These are phyloP conservation scores for Typhlichthys subterraneus DNA, from an alignment of 2,797 vertebrate genomes.

Conservation along the genomic window DNA sequence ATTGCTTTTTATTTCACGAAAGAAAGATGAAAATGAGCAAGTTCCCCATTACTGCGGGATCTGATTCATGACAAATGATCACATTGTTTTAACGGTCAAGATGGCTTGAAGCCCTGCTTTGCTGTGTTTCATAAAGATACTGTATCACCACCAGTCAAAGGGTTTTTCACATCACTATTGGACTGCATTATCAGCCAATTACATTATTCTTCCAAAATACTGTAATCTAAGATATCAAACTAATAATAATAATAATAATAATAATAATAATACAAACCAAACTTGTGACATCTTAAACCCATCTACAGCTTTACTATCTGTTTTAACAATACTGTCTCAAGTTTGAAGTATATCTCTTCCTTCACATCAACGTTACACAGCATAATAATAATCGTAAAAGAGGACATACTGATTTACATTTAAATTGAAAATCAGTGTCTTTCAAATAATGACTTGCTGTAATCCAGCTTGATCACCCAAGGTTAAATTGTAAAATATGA, in stretches of 20 bases:
- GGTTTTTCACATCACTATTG: constrained; percentile 6
- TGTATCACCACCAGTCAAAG: constrained; percentile 16
- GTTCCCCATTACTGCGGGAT: constrained; percentile 14
- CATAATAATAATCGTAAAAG: constrained; percentile 66
- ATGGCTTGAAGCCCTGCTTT: constrained; percentile 8
- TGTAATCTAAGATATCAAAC: no score
- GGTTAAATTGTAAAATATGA: constrained; percentile 75
- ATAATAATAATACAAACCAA: no score
- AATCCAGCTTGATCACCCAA: constrained; percentile 76
- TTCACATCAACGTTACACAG: constrained; percentile 54
- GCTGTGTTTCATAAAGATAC: constrained; percentile 10
- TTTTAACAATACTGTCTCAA: constrained; percentile 6
- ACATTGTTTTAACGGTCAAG: constrained; percentile 19
- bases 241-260: no score
- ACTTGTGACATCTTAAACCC: no score
- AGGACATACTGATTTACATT: constrained; percentile 75
- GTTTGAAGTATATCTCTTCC: constrained; percentile 61
- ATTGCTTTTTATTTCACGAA: constrained; percentile 1
- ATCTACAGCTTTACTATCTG: no score
- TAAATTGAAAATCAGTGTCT: constrained; percentile 78
- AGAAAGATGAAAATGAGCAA: not conserved
- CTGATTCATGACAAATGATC: constrained; percentile 18
- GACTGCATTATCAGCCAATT: no score
- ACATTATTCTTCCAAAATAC: no score
- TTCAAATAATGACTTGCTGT: constrained; percentile 72